These are phyloP conservation scores for Orthonyx spaldingii DNA, from an alignment of 2,113 vertebrate species.

Conservation along the genomic window DNA sequence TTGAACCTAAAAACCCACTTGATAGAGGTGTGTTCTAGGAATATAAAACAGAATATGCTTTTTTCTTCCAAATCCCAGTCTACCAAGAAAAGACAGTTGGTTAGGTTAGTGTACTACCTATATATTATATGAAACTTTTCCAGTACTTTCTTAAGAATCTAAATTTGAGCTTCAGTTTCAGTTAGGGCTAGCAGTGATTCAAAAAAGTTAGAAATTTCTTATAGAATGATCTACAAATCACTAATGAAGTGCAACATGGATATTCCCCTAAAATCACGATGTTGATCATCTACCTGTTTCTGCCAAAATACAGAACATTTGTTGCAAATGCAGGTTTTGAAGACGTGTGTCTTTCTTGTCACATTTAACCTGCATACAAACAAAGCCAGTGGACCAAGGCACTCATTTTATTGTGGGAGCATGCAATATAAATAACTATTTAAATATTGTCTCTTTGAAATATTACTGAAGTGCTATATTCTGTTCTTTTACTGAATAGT, in stretches of 20 bases:
- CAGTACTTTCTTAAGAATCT: background rate
- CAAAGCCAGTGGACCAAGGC: background rate
- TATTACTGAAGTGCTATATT: background rate
- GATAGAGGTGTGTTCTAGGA: background rate
- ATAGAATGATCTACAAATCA: background rate
- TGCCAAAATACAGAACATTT: background rate
- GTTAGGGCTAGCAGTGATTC: background rate
- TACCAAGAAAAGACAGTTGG: background rate
- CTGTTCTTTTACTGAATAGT: background rate
- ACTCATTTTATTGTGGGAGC: background rate
- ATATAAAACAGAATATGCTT: fast-evolving
- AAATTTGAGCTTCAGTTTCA: background rate
- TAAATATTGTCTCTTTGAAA: background rate
- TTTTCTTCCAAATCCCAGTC: background rate
- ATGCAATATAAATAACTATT: background rate
- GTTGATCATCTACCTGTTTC: background rate
- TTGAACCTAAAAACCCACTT: background rate
- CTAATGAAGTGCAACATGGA: fast-evolving
- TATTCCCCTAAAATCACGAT: background rate
- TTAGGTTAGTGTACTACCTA: background rate
- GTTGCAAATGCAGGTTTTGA: background rate
- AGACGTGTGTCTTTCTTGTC: fast-evolving
- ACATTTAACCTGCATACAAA: background rate
- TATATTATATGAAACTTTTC: background rate
- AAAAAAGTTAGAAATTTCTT: background rate